These are phyloP conservation scores for Brachypodius melanocephalos DNA, from an alignment of 2,113 vertebrate species.

Conservation along the genomic window DNA sequence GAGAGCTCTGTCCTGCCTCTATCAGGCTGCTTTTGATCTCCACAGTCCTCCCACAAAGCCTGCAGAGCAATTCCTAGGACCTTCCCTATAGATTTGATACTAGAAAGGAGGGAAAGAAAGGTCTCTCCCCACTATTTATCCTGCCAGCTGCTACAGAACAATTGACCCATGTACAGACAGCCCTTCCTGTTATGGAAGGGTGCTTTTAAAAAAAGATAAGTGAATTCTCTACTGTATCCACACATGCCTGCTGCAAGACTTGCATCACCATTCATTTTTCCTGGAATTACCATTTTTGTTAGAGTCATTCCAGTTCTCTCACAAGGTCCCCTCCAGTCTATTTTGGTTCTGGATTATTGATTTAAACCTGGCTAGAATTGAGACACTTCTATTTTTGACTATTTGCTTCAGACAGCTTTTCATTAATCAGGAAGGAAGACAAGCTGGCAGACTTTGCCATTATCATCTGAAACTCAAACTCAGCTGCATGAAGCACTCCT, in stretches of 20 bases:
- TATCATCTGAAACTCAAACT: neutral
- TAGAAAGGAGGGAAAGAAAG: rapidly evolving
- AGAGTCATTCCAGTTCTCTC: neutral
- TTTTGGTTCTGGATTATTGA: conserved; percentile 22
- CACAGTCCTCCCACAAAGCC: neutral
- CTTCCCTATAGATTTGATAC: neutral
- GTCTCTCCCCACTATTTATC: neutral
- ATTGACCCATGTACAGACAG: neutral
- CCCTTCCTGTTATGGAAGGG: neutral
- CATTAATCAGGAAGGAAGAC: neutral
- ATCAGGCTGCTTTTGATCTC: neutral
- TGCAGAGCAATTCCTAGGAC: neutral
- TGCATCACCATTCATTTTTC: neutral
- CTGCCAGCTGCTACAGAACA: neutral
- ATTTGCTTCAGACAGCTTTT: conserved; percentile 16
- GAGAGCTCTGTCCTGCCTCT: neutral
- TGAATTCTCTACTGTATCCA: neutral
- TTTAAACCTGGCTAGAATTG: conserved; percentile 9
- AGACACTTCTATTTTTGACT: conserved; percentile 7
- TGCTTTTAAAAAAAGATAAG: neutral
- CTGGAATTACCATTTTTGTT: neutral
- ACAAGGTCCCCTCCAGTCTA: neutral
- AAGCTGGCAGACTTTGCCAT: neutral
- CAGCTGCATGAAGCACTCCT: neutral
- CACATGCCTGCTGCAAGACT: neutral